Conservation (phyloP, 35 echinoderm and acorn worm genomes). For the Hemicentrotus pulcherrimus region DNA sequence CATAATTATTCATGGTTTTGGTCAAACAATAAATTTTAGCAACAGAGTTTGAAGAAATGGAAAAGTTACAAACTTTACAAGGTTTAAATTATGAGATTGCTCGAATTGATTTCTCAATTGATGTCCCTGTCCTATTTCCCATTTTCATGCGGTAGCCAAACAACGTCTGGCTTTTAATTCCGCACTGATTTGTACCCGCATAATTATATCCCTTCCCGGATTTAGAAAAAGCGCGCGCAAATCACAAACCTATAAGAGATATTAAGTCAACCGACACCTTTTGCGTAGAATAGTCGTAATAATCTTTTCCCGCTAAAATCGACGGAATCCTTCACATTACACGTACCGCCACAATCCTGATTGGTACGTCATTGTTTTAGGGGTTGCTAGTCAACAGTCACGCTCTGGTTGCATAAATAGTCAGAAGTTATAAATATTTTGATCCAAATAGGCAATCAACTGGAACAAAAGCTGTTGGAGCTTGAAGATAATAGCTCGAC, state of each 20-base stretch:
- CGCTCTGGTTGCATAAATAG: background rate
- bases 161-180: background rate
- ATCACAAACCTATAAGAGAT: background rate
- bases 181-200: background rate
- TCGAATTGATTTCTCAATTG: too few species aligned
- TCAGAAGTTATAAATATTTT: background rate
- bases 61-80: too few species aligned
- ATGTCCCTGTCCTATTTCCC: background rate
- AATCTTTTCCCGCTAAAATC: background rate
- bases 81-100: too few species aligned
- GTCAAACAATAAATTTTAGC: too few species aligned
- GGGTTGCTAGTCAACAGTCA: background rate
- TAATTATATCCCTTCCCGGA: background rate
- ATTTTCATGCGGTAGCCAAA: background rate
- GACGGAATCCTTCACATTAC: background rate
- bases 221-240: background rate
- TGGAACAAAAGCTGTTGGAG: background rate
- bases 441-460: background rate
- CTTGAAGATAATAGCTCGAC: background rate
- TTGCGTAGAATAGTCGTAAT: background rate
- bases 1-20: too few species aligned
- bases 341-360: too few species aligned
- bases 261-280: background rate
- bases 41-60: too few species aligned
- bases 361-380: background rate